These are phyloP conservation scores for Thumatha senex DNA, from an alignment of 2,888 invertebrate species.

Conservation along the genomic window DNA sequence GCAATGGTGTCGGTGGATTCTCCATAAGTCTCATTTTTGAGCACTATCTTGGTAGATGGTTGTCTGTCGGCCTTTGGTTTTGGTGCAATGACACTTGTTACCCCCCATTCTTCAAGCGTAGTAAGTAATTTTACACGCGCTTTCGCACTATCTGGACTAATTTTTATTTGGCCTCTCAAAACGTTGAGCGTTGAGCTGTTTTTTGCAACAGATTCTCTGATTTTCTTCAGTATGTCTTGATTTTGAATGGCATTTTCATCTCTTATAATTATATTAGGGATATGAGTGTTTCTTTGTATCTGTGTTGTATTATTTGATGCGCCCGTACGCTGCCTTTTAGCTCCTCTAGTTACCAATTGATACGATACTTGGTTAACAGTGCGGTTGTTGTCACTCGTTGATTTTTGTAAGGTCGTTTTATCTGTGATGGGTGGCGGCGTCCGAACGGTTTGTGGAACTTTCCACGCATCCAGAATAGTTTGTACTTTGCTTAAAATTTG, in stretches of 20 bases:
- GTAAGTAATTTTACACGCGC: not conserved
- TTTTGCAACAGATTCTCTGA: conserved; percentile 19
- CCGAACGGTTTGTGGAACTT: not conserved
- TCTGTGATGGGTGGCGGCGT: not conserved
- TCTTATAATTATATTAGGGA: too few species aligned
- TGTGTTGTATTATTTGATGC: too few species aligned
- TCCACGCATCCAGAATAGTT: not conserved
- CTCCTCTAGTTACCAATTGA: too few species aligned
- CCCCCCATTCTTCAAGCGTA: not conserved
- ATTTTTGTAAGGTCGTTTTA: not conserved
- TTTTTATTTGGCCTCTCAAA: conserved; percentile 10
- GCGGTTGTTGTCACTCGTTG: not conserved
- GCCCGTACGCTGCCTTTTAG: too few species aligned
- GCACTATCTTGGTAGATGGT: not conserved
- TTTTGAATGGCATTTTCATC: too few species aligned
- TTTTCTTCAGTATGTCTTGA: conserved; percentile 2
- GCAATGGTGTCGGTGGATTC: too few species aligned
- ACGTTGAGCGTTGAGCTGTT: conserved; percentile 19
- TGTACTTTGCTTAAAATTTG: not conserved
- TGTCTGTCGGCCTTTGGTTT: not conserved
- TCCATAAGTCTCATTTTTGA: too few species aligned
- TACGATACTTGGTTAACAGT: too few species aligned
- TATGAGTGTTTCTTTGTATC: too few species aligned
- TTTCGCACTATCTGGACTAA: not conserved
- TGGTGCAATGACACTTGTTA: not conserved